Conservation (phyloP, 2,888 invertebrate genomes). For the Conops quadrifasciatus region DNA sequence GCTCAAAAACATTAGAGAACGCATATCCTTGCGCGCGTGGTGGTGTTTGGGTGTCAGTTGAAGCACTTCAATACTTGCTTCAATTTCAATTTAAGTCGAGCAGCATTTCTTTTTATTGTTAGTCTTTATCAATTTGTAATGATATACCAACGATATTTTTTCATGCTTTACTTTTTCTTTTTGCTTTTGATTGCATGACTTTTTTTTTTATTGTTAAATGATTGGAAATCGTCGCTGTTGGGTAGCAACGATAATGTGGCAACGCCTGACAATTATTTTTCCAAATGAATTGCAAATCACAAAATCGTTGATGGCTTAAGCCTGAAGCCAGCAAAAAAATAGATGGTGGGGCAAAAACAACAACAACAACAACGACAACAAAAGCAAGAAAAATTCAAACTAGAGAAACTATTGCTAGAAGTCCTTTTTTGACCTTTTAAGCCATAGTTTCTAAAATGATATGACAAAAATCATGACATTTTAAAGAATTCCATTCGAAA, state of each 20-base stretch:
- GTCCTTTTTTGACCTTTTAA: too few species aligned
- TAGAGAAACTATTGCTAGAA: too few species aligned
- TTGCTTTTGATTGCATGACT: slow-evolving; percentile 33
- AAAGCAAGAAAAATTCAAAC: too few species aligned
- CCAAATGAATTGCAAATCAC: slow-evolving; percentile 40
- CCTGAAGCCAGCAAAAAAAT: too few species aligned
- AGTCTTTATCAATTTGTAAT: slow-evolving; percentile 26
- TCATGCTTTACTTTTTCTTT: too few species aligned
- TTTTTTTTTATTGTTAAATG: slow-evolving; percentile 32
- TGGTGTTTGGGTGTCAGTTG: slow-evolving; percentile 15
- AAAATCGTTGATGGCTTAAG: background rate
- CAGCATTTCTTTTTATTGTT: slow-evolving; percentile 41
- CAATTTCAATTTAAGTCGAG: slow-evolving; percentile 15
- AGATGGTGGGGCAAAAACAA: too few species aligned
- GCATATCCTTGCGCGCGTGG: slow-evolving; percentile 2
- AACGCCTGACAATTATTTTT: slow-evolving; percentile 42
- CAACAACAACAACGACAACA: too few species aligned
- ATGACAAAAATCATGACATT: too few species aligned
- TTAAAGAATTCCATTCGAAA: too few species aligned
- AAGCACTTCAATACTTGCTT: slow-evolving; percentile 39
- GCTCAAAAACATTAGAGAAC: background rate
- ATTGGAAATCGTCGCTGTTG: slow-evolving; percentile 20
- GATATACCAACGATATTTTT: background rate
- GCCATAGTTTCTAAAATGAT: too few species aligned
- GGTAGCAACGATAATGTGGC: slow-evolving; percentile 33